Evolutionary conservation across 1,140 invertebrate genomes (phyloP).

Genomic region (Drosophila bocqueti): DNA sequence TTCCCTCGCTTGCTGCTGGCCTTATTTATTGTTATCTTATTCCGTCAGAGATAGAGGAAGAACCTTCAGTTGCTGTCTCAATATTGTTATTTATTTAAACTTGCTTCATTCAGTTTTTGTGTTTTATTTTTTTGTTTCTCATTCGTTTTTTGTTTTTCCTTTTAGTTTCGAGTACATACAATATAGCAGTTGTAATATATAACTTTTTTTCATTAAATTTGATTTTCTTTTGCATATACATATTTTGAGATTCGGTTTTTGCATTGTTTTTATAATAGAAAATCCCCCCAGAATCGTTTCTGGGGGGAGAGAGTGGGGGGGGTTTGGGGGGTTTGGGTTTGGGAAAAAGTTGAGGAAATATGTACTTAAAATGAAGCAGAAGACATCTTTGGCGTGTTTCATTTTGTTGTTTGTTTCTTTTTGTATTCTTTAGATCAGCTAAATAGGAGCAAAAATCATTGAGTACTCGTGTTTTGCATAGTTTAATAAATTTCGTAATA

Average conservation of each 20-base stretch:
- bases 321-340: not conserved
- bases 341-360: constrained; percentile 21
- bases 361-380: constrained; percentile 80
- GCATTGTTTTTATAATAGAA: constrained; percentile 66
- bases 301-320: not conserved
- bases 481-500: constrained; percentile 80
- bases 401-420: constrained; percentile 36
- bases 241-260: constrained; percentile 54
- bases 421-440: constrained; percentile 61
- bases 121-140: constrained; percentile 40
- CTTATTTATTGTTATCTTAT: constrained; percentile 10
- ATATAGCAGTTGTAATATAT: constrained; percentile 81
- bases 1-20: not conserved
- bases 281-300: constrained; percentile 6
- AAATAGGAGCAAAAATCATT: constrained; percentile 80
- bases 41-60: constrained; percentile 21
- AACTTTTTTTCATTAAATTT: constrained; percentile 73
- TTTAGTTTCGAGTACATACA: constrained; percentile 75
- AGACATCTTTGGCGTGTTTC: constrained; percentile 78
- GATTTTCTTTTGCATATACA: constrained; percentile 70
- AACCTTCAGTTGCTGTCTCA: constrained; percentile 60
- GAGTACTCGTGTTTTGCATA: constrained; percentile 75
- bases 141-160: constrained; percentile 27
- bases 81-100: constrained; percentile 81
- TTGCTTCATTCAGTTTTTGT: constrained; percentile 64